A percentile compares a stretch with the other conserved stretches of the same genome.
Conservation (phyloP, 1,140 invertebrate species). For the Nephotettix cincticeps region DNA sequence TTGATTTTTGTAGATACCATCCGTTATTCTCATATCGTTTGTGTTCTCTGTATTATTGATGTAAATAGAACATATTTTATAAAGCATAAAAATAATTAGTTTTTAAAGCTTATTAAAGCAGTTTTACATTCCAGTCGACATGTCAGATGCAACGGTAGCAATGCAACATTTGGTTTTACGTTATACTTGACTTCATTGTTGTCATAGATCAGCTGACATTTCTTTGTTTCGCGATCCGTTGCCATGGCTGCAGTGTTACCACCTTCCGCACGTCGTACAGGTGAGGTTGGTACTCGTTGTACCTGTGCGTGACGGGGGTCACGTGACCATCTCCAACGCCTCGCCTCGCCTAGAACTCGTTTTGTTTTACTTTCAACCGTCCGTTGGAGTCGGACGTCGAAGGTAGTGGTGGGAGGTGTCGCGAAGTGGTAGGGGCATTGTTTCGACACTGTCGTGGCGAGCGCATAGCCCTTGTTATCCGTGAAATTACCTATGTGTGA, state of each 20-base stretch:
- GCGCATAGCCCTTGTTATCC: neutral
- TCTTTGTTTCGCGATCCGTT: neutral
- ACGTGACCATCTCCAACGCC: slow-evolving; percentile 15
- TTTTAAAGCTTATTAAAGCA: no score
- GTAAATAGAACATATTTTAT: no score
- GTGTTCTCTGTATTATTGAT: no score
- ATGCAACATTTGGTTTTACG: no score
- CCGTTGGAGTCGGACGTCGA: neutral
- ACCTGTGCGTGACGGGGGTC: slow-evolving; percentile 16
- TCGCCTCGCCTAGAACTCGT: slow-evolving; percentile 19
- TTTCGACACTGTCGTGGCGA: slow-evolving; percentile 7
- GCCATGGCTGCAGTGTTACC: neutral
- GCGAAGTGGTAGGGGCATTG: slow-evolving; percentile 19
- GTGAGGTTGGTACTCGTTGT: neutral
- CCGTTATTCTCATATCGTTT: no score
- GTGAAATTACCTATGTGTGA: neutral
- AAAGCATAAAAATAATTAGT: no score
- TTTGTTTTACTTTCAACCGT: slow-evolving; percentile 25
- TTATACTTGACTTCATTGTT: no score
- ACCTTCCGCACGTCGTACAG: neutral
- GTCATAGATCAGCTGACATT: neutral
- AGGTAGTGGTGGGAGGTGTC: slow-evolving; percentile 18
- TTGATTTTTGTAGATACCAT: no score
- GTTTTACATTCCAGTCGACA: no score
- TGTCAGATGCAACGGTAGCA: no score